Evolutionary conservation across 2,888 invertebrate species (phyloP).

Genomic region (Drosophila demipolita): DNA sequence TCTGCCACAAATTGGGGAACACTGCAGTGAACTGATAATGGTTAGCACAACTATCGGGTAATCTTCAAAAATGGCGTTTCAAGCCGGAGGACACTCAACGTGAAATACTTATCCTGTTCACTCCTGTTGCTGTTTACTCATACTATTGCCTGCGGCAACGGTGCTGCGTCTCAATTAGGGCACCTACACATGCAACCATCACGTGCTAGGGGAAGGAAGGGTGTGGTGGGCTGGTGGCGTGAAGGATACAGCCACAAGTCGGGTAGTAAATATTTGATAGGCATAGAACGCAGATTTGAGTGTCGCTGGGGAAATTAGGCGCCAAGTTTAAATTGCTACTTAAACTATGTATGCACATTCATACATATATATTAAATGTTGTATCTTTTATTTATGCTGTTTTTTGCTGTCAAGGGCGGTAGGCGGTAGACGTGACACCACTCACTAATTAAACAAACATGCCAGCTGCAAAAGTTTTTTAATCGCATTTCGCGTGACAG

Average conservation of each 20-base stretch:
- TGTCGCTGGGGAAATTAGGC: constrained; percentile 69
- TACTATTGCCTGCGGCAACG: constrained; percentile 24
- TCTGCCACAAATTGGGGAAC: neutral
- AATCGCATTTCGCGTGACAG: constrained; percentile 66
- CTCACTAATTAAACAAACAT: constrained; percentile 64
- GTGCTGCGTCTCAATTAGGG: constrained; percentile 33
- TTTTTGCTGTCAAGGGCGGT: constrained; percentile 3
- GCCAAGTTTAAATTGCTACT: constrained; percentile 61
- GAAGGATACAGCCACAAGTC: constrained; percentile 50
- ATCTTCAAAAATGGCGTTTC: constrained; percentile 1
- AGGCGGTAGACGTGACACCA: constrained; percentile 29
- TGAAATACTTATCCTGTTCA: constrained; percentile 37
- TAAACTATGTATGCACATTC: constrained; percentile 48
- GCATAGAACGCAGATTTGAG: constrained; percentile 61
- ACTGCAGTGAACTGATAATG: constrained; percentile 10
- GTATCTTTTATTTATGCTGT: constrained; percentile 57
- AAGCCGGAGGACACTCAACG: constrained; percentile 26
- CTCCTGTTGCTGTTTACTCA: constrained; percentile 34
- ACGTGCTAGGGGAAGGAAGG: neutral
- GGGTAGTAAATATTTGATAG: constrained; percentile 71
- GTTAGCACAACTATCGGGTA: constrained; percentile 9
- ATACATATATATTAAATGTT: constrained; percentile 43
- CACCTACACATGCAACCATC: constrained; percentile 13
- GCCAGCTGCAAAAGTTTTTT: constrained; percentile 56
- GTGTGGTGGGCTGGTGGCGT: neutral